Base-by-base conservation (phyloP, 2,888 invertebrate genomes). In the Diloba caeruleocephala region DNA sequence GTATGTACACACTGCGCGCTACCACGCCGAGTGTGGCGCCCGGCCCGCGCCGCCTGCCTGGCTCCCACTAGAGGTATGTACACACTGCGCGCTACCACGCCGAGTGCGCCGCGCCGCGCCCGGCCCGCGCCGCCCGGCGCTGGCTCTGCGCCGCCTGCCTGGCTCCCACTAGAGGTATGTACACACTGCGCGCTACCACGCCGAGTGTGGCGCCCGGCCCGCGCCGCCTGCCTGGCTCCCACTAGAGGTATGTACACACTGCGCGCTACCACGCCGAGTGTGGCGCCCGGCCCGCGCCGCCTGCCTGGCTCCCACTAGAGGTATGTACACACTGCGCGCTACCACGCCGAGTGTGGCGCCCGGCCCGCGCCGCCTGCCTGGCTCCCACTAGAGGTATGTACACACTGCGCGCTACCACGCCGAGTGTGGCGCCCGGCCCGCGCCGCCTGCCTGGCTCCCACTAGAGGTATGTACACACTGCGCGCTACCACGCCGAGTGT, bases 361-460 rank as follows among this genome's bases (percentile, higher is more conserved):
- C 21, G 3, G 21, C 6, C 21, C 7, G 21, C 21, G 7, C 6
- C 21, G n/a, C n/a, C n/a, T n/a, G n/a, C n/a, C n/a, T n/a, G n/a
- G n/a, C n/a, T n/a, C n/a, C n/a, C n/a, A n/a, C n/a, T n/a, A n/a
- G n/a, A n/a, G n/a, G n/a, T n/a, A n/a, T n/a, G n/a, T n/a, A n/a
- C n/a, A n/a, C n/a, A n/a, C n/a, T n/a, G 21, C 21, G 21, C 21
- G 21, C 21, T 21, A 21, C 21, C 21, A 21, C 87, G 87, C 95
- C 39, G 96, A 97, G 84, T 98, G 98, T 85, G 87, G 84, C 32
- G 88, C 94, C 32, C 94, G 95, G 32, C 94, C 79, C 95, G 95
- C 84, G 90, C 89, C 70, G 85, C 85, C 74, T 95, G 95, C 76
- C 91, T 74, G 0, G 52, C 50, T 3, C 75, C 75, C 31, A 12